Evolutionary conservation across 2,113 vertebrate genomes (phyloP), one percentile per base, ranked within the genome.

Genomic region (Meleagris gallopavo): DNA sequence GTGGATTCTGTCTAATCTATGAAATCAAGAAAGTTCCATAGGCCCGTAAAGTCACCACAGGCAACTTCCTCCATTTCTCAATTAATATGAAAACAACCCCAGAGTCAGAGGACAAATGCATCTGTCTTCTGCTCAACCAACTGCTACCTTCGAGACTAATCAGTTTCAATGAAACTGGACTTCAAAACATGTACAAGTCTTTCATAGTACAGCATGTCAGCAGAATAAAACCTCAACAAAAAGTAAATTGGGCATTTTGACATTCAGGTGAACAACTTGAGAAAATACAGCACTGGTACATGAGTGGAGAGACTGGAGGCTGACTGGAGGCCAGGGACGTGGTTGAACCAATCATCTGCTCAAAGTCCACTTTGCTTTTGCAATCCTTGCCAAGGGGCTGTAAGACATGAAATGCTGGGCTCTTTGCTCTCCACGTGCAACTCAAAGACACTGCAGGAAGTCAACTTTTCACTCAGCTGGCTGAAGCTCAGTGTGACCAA

Each of bases 341-440:
- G 54, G 86, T 27, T 0, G 17, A 72, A 67, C 4, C 3, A 60
- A 82, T 30, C 21, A 41, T 2, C 70, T 66, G 77, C 83, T 90
- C 92, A 79, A 97, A 95, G 90, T 82, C 83, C 94, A 65, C 62
- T 61, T 6, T 1, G n/a, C 52, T 89, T 79, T 19, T 90, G 83
- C 88, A 93, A 66, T 41, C 80, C 61, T 80, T 76, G 54, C 40
- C 58, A 58, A 90, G 36, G n/a, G 79, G 24, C 69, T 6, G 0
- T 15, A 54, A 32, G 46, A 72, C 21, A 18, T 36, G 30, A 32
- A 85, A 34, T 30, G 9, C 17, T 13, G 48, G 10, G 36, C 46
- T 71, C 3, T 3, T 5, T 77, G 60, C 84, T 88, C 65, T 78
- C 60, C 4, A 66, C 71, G 43, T 52, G 17, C 50, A 71, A 13